Base-by-base conservation (phyloP, 1,140 invertebrate species). In the Tyrophagus putrescentiae region DNA sequence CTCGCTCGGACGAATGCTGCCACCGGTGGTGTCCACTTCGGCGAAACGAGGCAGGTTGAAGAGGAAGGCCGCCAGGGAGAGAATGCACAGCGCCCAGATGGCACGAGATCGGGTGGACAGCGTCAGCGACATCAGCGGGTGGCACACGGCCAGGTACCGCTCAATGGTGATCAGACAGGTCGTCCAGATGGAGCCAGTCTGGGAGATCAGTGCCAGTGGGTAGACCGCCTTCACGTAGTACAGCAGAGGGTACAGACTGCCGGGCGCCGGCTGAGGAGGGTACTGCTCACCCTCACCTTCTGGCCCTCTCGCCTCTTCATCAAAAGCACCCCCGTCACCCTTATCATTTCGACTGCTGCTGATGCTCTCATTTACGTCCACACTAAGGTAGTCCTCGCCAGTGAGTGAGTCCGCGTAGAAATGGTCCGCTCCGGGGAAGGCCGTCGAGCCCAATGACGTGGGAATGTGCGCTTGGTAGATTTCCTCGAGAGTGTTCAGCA, bases 81-180 rank as follows among this genome's bases (percentile, higher is more conserved):
- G 88, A n/a, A 79, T 74, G 1, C 87, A 70, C 7, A 94, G 85
- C 67, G 89, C 90, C 62, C 84, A 77, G 34, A 86, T 78, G 4
- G 91, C 88, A 34, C 91, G 76, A 1, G 85, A 82, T 67, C 90
- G 90, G 0, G 90, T 96, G 72, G 91, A 96, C 48, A 94, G 78
- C 0, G 84, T 84, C 44, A 87, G 78, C 0, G 90, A 89, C 62
- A 80, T 79, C 7, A 96, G 75, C 0, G 91, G 92, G 72, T 94
- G 87, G 69, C 92, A 96, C 0, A 98, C 93, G 1, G 92, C 93
- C 39, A 97, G 85, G 74, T 91, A 97, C 45, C 93, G 78, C 72
- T 98, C 93, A 65, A 95, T 78, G 0, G 93, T 96, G 36, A 97
- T 93, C 1, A 87, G 88, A 45, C 97, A 79, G 0, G 93, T 96